phyloP scores from a whole-genome alignment of 2,888 invertebrate species.

The Stenodema calcarata region DNA sequence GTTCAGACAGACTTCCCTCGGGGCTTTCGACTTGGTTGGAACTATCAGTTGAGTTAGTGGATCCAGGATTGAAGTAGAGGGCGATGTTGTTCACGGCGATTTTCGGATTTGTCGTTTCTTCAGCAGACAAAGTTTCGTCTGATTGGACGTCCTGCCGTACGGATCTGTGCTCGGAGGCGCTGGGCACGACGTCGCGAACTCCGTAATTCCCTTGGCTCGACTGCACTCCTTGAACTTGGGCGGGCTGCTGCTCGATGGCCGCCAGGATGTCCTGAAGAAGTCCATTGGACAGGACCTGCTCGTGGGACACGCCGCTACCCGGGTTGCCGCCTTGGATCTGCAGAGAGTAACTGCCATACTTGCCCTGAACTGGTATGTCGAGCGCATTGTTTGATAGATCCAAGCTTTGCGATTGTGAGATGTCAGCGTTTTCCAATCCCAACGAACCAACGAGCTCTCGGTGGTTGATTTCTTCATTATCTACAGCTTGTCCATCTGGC shows the following conservation, averaged over 20 bases:
- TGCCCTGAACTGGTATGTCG: conserved; percentile 65
- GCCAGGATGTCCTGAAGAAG: conserved; percentile 80
- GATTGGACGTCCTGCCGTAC: conserved; percentile 43
- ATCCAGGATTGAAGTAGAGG: conserved; percentile 55
- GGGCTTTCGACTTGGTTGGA: not conserved
- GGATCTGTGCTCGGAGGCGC: conserved; percentile 32
- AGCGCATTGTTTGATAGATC: conserved; percentile 57
- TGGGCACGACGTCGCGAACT: not conserved
- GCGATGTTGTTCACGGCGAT: conserved; percentile 51
- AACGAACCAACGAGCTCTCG: conserved; percentile 55
- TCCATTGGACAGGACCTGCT: conserved; percentile 79
- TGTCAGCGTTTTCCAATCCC: conserved; percentile 56
- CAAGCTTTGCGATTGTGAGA: conserved; percentile 57
- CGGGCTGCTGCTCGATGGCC: conserved; percentile 74
- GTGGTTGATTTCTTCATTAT: conserved; percentile 16
- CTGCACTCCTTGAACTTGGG: conserved; percentile 37
- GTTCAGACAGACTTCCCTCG: conserved; percentile 31
- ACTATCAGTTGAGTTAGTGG: not conserved
- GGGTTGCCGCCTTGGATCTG: conserved; percentile 73
- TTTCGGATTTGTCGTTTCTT: conserved; percentile 49
- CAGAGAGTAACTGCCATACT: conserved; percentile 72
- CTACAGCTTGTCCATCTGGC: not conserved
- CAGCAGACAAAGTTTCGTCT: conserved; percentile 51
- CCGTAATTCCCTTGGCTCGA: conserved; percentile 47
- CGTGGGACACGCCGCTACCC: conserved; percentile 68